phyloP scores from a whole-genome alignment of 2,888 invertebrate genomes.

The Tipula confusa region DNA sequence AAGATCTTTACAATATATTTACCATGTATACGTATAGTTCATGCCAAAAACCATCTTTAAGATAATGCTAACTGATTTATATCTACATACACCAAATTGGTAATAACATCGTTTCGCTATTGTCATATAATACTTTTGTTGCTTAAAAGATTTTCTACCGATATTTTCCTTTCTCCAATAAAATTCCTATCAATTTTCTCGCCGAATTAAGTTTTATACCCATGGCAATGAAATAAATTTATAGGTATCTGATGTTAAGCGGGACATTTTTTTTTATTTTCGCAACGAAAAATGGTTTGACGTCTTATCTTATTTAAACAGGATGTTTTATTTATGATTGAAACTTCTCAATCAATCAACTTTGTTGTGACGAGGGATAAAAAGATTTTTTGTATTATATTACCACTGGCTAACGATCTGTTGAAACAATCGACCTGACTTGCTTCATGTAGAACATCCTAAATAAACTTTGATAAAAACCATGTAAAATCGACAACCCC shows the following conservation, averaged over 20 bases:
- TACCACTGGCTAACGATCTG: too few species aligned
- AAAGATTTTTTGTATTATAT: too few species aligned
- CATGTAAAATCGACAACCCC: too few species aligned
- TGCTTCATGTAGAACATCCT: too few species aligned
- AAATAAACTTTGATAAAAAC: too few species aligned
- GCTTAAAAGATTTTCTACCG: background rate
- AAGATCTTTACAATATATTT: too few species aligned
- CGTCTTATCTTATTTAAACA: too few species aligned
- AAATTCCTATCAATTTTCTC: background rate
- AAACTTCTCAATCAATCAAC: too few species aligned
- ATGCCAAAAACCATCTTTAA: background rate
- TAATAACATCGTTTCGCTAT: background rate
- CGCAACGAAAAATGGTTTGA: background rate
- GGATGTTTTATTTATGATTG: too few species aligned
- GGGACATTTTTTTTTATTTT: background rate
- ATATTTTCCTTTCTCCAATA: background rate
- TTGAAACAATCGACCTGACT: too few species aligned
- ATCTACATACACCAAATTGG: background rate
- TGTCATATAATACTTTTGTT: background rate
- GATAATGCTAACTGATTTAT: background rate
- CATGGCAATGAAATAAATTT: background rate
- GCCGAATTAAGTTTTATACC: slow-evolving; percentile 3
- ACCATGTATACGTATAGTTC: too few species aligned
- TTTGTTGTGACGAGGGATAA: too few species aligned
- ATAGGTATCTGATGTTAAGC: background rate